Evolutionary conservation across 2,113 vertebrate species (phyloP).

Genomic region (Lycaon pictus): DNA sequence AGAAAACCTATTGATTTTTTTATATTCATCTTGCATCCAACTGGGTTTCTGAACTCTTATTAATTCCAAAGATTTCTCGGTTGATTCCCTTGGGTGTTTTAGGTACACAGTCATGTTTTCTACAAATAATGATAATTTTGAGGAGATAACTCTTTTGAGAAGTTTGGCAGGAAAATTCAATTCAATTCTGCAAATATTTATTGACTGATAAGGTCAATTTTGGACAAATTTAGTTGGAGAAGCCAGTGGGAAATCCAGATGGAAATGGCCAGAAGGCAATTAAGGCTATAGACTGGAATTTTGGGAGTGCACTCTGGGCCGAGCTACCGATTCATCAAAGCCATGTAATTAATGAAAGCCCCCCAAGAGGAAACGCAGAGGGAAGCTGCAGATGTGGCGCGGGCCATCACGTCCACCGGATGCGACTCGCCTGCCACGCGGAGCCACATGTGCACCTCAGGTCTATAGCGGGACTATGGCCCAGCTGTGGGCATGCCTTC

Average conservation of each 20-base stretch:
- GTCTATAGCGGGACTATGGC: background rate
- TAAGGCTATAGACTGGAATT: slow-evolving; percentile 48
- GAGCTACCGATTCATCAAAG: background rate
- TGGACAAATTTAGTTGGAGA: slow-evolving; percentile 71
- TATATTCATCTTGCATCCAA: slow-evolving; percentile 64
- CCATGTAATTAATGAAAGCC: slow-evolving; percentile 41
- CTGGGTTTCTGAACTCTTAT: slow-evolving; percentile 62
- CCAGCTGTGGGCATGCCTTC: background rate
- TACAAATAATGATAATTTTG: slow-evolving; percentile 79
- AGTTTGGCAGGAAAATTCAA: slow-evolving; percentile 81
- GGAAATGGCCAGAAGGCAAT: slow-evolving; percentile 79
- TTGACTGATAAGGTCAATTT: slow-evolving; percentile 79
- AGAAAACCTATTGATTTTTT: slow-evolving; percentile 78
- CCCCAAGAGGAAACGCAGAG: background rate
- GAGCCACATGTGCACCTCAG: background rate
- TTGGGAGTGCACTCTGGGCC: background rate
- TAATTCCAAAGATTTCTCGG: slow-evolving; percentile 72
- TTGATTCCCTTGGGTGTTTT: slow-evolving; percentile 71
- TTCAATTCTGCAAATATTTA: slow-evolving; percentile 81
- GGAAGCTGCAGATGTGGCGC: background rate
- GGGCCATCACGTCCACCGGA: background rate
- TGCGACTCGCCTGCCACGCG: background rate
- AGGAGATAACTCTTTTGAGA: slow-evolving; percentile 75
- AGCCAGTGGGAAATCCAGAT: slow-evolving; percentile 61
- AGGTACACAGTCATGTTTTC: slow-evolving; percentile 75